A percentile compares a stretch with the other conserved stretches of the same genome.
Conservation (phyloP, 2,888 invertebrate species). For the Lamproptera curius region DNA sequence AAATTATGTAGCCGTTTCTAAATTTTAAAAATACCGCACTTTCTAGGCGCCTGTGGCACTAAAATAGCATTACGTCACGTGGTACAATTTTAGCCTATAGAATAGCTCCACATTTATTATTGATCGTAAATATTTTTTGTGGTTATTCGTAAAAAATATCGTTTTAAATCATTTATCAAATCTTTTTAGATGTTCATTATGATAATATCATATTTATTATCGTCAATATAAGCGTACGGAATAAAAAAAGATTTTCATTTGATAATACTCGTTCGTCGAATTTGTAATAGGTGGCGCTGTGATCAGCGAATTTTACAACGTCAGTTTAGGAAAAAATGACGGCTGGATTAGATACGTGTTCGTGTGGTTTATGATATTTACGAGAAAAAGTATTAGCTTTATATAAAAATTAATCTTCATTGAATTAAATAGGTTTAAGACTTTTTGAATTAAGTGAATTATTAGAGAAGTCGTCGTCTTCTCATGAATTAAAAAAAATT, state of each 20-base stretch:
- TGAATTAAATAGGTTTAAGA: slow-evolving; percentile 42
- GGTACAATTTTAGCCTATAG: slow-evolving; percentile 70
- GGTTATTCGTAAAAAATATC: slow-evolving; percentile 6
- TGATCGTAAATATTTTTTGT: slow-evolving; percentile 42
- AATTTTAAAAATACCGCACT: slow-evolving; percentile 79
- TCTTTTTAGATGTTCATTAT: slow-evolving; percentile 12
- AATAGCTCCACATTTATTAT: slow-evolving; percentile 71
- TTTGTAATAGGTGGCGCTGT: slow-evolving; percentile 55
- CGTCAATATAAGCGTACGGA: slow-evolving; percentile 7
- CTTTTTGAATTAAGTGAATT: slow-evolving; percentile 55
- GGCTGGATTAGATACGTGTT: slow-evolving; percentile 76
- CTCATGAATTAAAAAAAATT: slow-evolving; percentile 66
- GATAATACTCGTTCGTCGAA: slow-evolving; percentile 30
- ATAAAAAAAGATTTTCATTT: slow-evolving; percentile 34
- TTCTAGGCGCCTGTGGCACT: slow-evolving; percentile 69
- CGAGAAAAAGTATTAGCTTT: slow-evolving; percentile 69
- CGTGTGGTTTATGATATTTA: slow-evolving; percentile 77
- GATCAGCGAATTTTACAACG: slow-evolving; percentile 47
- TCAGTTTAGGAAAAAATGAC: slow-evolving; percentile 77
- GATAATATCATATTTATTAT: slow-evolving; percentile 19
- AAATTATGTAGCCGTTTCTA: slow-evolving; percentile 46
- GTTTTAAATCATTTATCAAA: slow-evolving; percentile 20
- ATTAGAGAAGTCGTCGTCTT: slow-evolving; percentile 48
- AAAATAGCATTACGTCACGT: slow-evolving; percentile 75
- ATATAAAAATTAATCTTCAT: slow-evolving; percentile 53